Percentiles rank a stretch among this genome's conserved stretches.
These are phyloP conservation scores for Furnarius figulus DNA, from an alignment of 2,113 vertebrate genomes.

Conservation along the genomic window DNA sequence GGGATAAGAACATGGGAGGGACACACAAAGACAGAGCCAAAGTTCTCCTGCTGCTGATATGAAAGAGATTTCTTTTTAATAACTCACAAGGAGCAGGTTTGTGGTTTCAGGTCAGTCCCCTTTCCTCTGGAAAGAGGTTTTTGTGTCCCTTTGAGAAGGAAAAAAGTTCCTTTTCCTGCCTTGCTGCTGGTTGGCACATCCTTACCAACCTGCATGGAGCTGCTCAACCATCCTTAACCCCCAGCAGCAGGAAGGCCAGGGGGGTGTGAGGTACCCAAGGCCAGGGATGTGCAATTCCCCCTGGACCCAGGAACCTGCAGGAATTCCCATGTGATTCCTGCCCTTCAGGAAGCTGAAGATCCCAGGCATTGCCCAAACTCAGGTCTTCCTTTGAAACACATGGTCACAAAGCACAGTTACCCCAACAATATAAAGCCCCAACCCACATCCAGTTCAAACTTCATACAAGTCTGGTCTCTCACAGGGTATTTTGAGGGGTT, in stretches of 20 bases:
- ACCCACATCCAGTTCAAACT: not conserved
- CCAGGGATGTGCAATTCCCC: not conserved
- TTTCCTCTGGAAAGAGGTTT: not conserved
- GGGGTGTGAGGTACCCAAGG: not conserved
- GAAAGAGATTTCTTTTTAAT: not conserved
- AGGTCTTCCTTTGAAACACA: not conserved
- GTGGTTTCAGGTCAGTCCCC: not conserved
- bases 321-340: not conserved
- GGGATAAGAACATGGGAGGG: not conserved
- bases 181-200: not conserved
- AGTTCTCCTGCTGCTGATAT: not conserved
- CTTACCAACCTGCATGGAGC: not conserved
- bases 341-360: not conserved
- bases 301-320: not conserved
- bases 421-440: not conserved
- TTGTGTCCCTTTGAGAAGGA: not conserved
- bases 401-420: not conserved
- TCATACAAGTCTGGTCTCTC: not conserved
- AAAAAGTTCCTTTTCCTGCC: not conserved
- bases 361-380: not conserved
- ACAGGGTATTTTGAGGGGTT: fast-evolving
- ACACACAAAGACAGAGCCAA: not conserved
- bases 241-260: not conserved
- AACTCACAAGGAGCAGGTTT: not conserved
- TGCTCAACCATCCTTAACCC: not conserved